Conservation (phyloP, 2,888 invertebrate genomes). For the Leucania comma region DNA sequence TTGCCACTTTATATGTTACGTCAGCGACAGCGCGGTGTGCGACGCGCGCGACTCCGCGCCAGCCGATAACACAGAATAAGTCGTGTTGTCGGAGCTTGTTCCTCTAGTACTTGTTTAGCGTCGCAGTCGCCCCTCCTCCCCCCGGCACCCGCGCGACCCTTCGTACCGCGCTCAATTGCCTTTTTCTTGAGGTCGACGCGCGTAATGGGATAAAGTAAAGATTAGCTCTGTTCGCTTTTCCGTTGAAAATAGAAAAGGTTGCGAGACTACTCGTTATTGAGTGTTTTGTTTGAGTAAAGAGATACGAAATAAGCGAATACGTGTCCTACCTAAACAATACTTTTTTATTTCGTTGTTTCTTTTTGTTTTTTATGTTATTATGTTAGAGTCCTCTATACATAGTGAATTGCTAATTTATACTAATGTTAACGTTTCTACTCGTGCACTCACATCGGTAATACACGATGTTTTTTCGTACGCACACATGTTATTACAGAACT, state of each 20-base stretch:
- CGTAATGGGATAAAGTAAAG: conserved; percentile 88
- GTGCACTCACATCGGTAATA: conserved; percentile 36
- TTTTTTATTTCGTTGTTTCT: conserved; percentile 19
- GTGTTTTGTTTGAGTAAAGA: conserved; percentile 62
- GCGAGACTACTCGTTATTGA: conserved; percentile 73
- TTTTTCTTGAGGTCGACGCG: conserved; percentile 87
- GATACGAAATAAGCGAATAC: conserved; percentile 36
- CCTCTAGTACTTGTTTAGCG: conserved; percentile 81
- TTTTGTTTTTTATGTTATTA: conserved; percentile 22
- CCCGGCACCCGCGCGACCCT: conserved; percentile 68
- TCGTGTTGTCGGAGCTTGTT: conserved; percentile 83
- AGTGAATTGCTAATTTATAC: conserved; percentile 42
- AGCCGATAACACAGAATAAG: conserved; percentile 73
- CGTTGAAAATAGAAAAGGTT: conserved; percentile 81
- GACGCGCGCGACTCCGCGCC: conserved; percentile 58
- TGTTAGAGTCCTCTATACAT: conserved; percentile 20
- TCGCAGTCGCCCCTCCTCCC: conserved; percentile 64
- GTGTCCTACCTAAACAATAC: conserved; percentile 17
- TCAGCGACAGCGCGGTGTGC: conserved; percentile 68
- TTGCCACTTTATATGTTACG: conserved; percentile 90
- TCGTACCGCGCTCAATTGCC: conserved; percentile 84
- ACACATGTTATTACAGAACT: conserved; percentile 9
- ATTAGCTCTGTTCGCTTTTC: conserved; percentile 86
- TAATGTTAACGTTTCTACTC: conserved; percentile 25
- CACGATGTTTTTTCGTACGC: conserved; percentile 24